These are phyloP conservation scores for Micromys minutus DNA, from an alignment of 2,113 vertebrate genomes.

Conservation along the genomic window DNA sequence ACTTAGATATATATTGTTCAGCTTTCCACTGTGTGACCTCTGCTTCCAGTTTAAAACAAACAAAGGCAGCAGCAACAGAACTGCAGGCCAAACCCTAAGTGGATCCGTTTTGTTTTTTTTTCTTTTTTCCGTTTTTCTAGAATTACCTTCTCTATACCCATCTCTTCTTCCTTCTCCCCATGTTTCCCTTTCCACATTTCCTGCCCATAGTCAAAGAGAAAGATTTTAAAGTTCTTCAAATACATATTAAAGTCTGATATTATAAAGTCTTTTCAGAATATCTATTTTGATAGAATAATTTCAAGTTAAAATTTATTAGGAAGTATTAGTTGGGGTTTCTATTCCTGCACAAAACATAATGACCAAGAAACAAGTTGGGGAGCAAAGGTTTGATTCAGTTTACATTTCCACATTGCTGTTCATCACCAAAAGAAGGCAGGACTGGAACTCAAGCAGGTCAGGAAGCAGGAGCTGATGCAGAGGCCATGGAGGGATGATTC, in stretches of 20 bases:
- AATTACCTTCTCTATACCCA: background rate
- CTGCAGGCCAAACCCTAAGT: background rate
- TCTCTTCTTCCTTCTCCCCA: background rate
- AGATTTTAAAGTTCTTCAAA: background rate
- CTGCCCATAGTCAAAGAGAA: background rate
- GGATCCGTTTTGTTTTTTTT: too few species aligned
- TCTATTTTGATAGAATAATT: background rate
- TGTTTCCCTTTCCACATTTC: background rate
- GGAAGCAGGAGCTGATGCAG: too few species aligned
- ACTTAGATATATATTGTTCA: background rate
- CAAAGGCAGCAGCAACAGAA: background rate
- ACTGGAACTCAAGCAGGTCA: too few species aligned
- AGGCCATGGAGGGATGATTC: too few species aligned
- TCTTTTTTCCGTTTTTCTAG: background rate
- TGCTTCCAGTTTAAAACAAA: background rate
- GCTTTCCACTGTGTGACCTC: background rate
- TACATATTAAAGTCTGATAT: background rate
- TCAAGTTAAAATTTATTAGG: background rate
- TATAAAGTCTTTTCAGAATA: background rate
- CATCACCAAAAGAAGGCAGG: too few species aligned
- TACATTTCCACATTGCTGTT: too few species aligned
- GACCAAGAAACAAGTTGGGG: too few species aligned
- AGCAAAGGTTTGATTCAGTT: too few species aligned
- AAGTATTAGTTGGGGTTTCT: too few species aligned
- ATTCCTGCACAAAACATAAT: too few species aligned